Conservation (phyloP, 2,888 invertebrate genomes). For the Xylota sylvarum region DNA sequence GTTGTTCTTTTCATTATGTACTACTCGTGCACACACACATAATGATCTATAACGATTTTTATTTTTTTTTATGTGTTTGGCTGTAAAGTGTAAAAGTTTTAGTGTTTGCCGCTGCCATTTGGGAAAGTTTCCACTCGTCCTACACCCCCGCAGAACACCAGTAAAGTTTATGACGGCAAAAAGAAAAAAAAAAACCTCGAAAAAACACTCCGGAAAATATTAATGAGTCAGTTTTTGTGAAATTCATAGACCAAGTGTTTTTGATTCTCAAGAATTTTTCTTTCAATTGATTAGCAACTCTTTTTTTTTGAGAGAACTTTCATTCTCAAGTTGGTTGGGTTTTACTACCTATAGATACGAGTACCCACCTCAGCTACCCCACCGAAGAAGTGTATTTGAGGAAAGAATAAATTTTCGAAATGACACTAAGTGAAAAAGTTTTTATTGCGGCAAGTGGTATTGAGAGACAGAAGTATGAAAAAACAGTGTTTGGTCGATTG, state of each 20-base stretch:
- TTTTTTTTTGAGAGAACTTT: background rate
- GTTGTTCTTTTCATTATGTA: slow-evolving; percentile 55
- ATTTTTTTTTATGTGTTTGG: slow-evolving; percentile 48
- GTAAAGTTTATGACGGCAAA: slow-evolving; percentile 32
- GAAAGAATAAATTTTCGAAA: slow-evolving; percentile 50
- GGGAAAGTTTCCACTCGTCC: slow-evolving; percentile 43
- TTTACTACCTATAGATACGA: too few relatives aligned
- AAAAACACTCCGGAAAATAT: slow-evolving; percentile 46
- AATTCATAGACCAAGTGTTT: slow-evolving; percentile 64
- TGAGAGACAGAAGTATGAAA: slow-evolving; percentile 57
- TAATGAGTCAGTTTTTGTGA: slow-evolving; percentile 71
- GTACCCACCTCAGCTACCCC: background rate
- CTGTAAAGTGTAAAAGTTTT: slow-evolving; percentile 75
- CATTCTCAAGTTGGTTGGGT: background rate
- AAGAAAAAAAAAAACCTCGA: background rate
- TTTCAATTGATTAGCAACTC: slow-evolving; percentile 49
- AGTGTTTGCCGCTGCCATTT: slow-evolving; percentile 53
- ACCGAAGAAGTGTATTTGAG: background rate
- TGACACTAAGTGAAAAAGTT: slow-evolving; percentile 76
- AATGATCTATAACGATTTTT: slow-evolving; percentile 52
- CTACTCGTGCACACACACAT: background rate
- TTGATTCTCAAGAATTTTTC: slow-evolving; percentile 27
- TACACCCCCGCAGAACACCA: slow-evolving; percentile 18
- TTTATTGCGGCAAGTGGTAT: slow-evolving; percentile 66
- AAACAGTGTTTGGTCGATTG: slow-evolving; percentile 62